Evolutionary conservation across 2,113 vertebrate species (phyloP).

Genomic region (Strix uralensis): DNA sequence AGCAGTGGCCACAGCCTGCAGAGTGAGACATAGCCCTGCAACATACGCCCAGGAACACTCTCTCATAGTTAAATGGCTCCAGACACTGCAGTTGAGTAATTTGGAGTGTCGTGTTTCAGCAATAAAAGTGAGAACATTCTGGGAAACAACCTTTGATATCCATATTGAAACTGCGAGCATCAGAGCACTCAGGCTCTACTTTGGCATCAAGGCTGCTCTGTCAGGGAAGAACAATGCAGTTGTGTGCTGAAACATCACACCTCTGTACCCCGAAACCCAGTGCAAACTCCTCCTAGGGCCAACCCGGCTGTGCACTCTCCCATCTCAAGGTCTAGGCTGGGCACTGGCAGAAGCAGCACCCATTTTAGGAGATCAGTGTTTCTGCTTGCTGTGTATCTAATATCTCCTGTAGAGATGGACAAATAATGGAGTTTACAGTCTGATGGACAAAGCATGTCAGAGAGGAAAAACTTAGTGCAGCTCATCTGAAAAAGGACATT

Average conservation of each 20-base stretch:
- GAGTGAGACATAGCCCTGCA: accelerated
- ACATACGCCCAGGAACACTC: accelerated
- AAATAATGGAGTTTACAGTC: not conserved
- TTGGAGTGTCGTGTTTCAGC: not conserved
- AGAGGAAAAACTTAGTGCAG: not conserved
- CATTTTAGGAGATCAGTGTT: not conserved
- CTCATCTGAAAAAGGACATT: not conserved
- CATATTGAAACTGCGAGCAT: not conserved
- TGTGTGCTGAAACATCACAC: not conserved
- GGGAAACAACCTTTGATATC: not conserved
- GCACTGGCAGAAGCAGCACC: not conserved
- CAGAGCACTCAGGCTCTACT: not conserved
- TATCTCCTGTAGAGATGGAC: not conserved
- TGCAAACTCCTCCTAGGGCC: not conserved
- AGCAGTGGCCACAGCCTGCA: not conserved
- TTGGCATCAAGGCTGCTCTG: not conserved
- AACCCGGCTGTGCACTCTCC: not conserved
- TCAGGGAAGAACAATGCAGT: not conserved
- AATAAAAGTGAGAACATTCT: not conserved
- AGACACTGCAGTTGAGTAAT: accelerated
- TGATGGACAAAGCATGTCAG: not conserved
- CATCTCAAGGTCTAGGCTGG: not conserved
- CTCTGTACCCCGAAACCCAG: not conserved
- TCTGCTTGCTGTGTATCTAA: not conserved
- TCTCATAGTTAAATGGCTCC: not conserved